phyloP scores from a whole-genome alignment of 2,797 vertebrate species.

The Girardinus metallicus region DNA sequence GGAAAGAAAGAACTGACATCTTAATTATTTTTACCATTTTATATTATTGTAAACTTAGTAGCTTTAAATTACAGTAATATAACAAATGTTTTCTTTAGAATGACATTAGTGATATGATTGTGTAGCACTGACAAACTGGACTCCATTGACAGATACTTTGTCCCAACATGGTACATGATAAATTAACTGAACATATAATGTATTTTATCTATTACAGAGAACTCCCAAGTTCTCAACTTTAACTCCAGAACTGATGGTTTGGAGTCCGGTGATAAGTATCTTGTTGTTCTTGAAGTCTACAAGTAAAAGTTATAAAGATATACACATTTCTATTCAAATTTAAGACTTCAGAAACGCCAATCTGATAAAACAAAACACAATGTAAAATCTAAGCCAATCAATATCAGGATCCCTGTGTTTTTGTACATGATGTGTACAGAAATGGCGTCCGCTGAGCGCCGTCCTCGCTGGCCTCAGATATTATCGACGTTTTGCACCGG shows the following conservation, averaged over 20 bases:
- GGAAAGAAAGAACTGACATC: background rate
- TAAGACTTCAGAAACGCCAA: background rate
- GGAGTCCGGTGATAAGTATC: too few species aligned
- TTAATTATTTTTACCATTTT: background rate
- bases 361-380: background rate
- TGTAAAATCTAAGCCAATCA: background rate
- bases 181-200: background rate
- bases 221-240: background rate
- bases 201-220: background rate
- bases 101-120: background rate
- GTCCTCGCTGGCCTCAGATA: background rate
- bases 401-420: background rate
- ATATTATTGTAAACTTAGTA: background rate
- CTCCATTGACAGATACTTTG: background rate
- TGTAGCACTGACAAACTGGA: background rate
- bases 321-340: background rate
- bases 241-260: background rate
- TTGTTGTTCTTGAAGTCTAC: too few species aligned
- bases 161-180: too few species aligned
- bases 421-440: background rate
- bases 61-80: background rate
- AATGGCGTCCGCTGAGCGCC: constrained; percentile 1
- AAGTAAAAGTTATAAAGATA: too few species aligned
- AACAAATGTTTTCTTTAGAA: background rate
- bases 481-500: constrained; percentile 11